Conservation (phyloP, 2,113 vertebrate species). For the Hydrochoerus hydrochaeris region DNA sequence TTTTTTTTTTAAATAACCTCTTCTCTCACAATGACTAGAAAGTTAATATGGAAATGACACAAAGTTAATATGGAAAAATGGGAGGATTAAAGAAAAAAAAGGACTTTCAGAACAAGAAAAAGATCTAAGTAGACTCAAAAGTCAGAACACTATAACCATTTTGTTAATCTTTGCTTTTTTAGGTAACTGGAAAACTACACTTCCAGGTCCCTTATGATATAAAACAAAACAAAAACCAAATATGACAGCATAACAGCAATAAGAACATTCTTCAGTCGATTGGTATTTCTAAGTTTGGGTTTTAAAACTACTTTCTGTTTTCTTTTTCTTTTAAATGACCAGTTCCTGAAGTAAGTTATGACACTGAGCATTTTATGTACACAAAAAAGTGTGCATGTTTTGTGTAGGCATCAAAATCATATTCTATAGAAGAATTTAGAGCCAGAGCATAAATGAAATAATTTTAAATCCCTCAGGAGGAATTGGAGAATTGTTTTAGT, state of each 20-base stretch:
- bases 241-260: not conserved
- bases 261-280: not conserved
- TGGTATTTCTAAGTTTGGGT: not conserved
- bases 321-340: not conserved
- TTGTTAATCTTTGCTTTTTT: not conserved
- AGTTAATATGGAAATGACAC: not conserved
- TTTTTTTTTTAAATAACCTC: too few relatives aligned
- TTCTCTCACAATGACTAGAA: not conserved
- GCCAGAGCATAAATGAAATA: not conserved
- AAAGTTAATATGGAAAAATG: not conserved
- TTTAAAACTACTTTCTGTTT: not conserved
- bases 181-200: not conserved
- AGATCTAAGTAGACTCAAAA: not conserved
- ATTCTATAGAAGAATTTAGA: conserved; percentile 30
- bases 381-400: not conserved
- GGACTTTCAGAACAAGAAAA: not conserved
- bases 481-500: conserved; percentile 17
- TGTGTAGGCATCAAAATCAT: conserved; percentile 22
- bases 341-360: conserved; percentile 7
- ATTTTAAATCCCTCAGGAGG: not conserved
- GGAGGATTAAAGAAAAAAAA: not conserved
- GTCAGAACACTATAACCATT: not conserved
- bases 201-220: not conserved
- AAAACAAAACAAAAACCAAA: not conserved
- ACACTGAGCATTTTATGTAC: not conserved